These are phyloP conservation scores for Bombyx huttoni DNA, from an alignment of 2,888 invertebrate species.

Conservation along the genomic window DNA sequence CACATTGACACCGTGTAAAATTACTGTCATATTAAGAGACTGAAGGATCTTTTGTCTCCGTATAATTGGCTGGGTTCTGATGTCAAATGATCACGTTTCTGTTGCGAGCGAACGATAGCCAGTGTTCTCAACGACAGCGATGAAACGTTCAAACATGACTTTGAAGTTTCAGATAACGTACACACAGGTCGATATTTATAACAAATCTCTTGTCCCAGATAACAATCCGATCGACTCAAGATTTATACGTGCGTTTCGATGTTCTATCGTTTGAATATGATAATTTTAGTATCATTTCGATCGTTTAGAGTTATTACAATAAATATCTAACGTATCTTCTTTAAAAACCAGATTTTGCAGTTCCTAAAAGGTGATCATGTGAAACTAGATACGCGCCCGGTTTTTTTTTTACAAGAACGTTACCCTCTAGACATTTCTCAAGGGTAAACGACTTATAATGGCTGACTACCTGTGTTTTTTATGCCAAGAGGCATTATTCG, in stretches of 20 bases:
- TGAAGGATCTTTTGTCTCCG: conserved; percentile 2
- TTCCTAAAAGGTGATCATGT: background rate
- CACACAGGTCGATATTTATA: conserved; percentile 10
- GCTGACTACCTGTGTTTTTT: conserved; percentile 67
- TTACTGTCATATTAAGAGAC: background rate
- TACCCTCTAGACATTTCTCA: conserved; percentile 60
- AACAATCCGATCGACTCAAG: background rate
- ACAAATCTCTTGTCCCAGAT: conserved; percentile 1
- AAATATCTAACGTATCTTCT: background rate
- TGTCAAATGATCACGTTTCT: background rate
- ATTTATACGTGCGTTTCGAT: too few species aligned
- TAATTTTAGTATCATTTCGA: background rate
- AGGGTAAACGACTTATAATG: conserved; percentile 60
- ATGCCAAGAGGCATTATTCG: conserved; percentile 38
- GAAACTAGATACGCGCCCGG: conserved; percentile 6
- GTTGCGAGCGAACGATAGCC: background rate
- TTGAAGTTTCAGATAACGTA: conserved; percentile 12
- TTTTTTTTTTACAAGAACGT: conserved; percentile 16
- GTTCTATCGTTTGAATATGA: too few species aligned
- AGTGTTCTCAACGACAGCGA: background rate
- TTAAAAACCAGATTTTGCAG: background rate
- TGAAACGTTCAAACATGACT: conserved; percentile 12
- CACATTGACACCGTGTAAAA: too few species aligned
- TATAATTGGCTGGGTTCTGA: conserved; percentile 1
- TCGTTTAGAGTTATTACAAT: background rate